These are phyloP conservation scores for Scomber scombrus DNA, from an alignment of 2,113 vertebrate genomes.

Conservation along the genomic window DNA sequence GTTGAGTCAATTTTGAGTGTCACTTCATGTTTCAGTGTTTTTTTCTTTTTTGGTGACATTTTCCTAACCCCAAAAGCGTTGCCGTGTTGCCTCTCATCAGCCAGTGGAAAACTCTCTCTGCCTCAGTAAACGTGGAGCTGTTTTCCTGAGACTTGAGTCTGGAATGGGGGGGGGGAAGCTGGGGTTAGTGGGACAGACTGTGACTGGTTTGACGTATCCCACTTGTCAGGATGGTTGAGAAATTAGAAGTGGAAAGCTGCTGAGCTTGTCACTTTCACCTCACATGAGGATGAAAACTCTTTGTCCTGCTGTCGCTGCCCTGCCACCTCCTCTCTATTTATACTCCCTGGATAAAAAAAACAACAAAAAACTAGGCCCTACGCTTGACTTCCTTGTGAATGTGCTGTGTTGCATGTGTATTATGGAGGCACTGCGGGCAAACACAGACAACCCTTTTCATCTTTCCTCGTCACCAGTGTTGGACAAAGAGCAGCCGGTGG, in stretches of 20 bases:
- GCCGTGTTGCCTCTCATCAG: not conserved
- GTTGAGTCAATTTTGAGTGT: too few species aligned
- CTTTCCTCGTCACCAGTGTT: not conserved
- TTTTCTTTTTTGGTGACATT: not conserved
- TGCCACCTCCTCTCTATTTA: conserved; percentile 18
- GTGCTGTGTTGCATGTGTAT: conserved; percentile 46
- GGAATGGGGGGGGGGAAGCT: not conserved
- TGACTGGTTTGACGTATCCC: conserved; percentile 6
- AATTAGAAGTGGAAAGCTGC: conserved; percentile 16
- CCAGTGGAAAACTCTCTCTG: not conserved
- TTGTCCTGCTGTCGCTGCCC: conserved; percentile 7
- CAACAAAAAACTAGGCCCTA: conserved; percentile 6
- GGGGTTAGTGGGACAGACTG: conserved; percentile 41
- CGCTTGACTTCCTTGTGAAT: conserved; percentile 45
- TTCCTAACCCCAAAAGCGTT: not conserved
- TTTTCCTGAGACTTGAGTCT: conserved; percentile 24
- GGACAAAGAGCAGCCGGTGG: conserved; percentile 62
- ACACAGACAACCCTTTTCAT: conserved; percentile 32
- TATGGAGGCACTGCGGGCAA: conserved; percentile 25
- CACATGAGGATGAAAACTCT: not conserved
- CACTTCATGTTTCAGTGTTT: not conserved
- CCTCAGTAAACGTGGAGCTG: conserved; percentile 20
- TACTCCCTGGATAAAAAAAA: conserved; percentile 2
- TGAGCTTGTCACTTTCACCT: conserved; percentile 22
- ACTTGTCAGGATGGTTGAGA: conserved; percentile 26